Evolutionary conservation across 35 echinoderm and acorn worm species (phyloP).

Genomic region (Diadema setosum): DNA sequence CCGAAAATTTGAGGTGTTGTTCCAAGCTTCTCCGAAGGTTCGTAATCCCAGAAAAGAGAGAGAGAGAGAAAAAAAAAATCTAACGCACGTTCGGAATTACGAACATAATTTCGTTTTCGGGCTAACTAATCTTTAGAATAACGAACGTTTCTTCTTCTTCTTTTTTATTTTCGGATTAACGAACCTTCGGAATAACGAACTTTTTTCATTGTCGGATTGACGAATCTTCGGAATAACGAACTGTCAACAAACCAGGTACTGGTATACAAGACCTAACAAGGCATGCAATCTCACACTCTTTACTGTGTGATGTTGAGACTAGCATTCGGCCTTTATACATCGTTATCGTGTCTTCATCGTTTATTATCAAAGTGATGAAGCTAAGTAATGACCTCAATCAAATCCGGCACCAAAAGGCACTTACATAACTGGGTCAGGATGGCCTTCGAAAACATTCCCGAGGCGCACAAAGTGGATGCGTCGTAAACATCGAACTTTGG

Average conservation of each 20-base stretch:
- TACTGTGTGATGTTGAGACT: not conserved
- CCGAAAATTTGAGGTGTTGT: not conserved
- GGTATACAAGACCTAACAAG: not conserved
- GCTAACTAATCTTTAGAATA: not conserved
- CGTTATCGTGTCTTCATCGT: not conserved
- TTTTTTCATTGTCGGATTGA: no score
- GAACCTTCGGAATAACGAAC: not conserved
- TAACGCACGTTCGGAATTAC: not conserved
- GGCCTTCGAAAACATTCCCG: no score
- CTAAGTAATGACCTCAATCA: not conserved
- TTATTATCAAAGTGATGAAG: not conserved
- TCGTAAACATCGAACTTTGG: no score
- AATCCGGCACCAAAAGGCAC: no score
- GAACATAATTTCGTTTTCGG: not conserved
- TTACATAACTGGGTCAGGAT: no score
- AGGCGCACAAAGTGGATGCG: no score
- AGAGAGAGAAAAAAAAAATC: not conserved
- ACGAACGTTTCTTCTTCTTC: not conserved
- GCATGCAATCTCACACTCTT: not conserved
- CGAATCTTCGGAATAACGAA: not conserved
- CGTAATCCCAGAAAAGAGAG: not conserved
- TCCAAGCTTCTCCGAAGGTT: not conserved
- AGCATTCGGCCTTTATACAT: not conserved
- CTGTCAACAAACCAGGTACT: not conserved
- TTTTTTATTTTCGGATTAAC: not conserved